Conservation (phyloP, 2,113 vertebrate genomes). For the Cyrtonyx montezumae region DNA sequence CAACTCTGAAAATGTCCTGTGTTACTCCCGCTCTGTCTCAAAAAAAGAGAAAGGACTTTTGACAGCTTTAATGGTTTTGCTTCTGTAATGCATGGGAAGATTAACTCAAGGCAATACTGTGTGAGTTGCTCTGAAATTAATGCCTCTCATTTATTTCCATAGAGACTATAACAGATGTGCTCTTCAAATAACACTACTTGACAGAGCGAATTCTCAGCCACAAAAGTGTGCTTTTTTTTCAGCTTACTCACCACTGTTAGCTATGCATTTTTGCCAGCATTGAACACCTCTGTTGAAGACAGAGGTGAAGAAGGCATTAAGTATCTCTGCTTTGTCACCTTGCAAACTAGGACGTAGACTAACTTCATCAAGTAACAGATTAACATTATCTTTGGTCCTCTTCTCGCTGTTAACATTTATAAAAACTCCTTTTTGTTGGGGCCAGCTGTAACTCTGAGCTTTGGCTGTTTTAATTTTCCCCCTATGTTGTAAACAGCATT, state of each 20-base stretch:
- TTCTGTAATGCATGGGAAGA: neutral
- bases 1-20: fast-evolving
- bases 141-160: neutral
- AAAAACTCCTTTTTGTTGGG: neutral
- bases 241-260: neutral
- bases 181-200: too few relatives aligned
- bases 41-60: neutral
- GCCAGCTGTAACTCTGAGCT: neutral
- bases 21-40: neutral
- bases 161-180: neutral
- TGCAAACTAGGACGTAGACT: too few relatives aligned
- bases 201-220: neutral
- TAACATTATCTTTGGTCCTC: neutral
- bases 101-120: neutral
- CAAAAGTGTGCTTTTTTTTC: neutral
- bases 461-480: neutral
- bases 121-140: neutral
- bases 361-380: neutral
- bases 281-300: neutral
- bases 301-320: neutral
- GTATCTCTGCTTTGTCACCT: neutral
- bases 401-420: neutral
- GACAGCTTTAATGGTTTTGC: neutral
- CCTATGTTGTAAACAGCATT: neutral
- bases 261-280: neutral